These are phyloP conservation scores for Apostichopus leukothele DNA, from an alignment of 53 echinoderm and acorn worm species.

Conservation along the genomic window DNA sequence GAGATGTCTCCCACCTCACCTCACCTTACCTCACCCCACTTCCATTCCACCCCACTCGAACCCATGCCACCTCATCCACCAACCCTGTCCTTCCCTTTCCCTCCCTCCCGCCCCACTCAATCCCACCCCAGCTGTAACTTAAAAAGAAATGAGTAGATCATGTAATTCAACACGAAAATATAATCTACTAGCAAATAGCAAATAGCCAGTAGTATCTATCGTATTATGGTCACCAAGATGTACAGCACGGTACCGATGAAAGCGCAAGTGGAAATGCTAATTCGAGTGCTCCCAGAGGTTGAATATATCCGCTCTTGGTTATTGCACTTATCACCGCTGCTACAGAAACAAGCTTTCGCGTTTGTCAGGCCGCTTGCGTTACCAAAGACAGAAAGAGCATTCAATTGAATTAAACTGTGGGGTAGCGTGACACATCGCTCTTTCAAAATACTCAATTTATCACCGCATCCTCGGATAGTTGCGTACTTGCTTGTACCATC, in stretches of 20 bases:
- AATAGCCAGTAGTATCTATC: neutral
- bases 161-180: too few species aligned
- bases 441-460: conserved; percentile 11
- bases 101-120: too few species aligned
- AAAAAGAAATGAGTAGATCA: too few species aligned
- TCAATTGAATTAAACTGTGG: neutral
- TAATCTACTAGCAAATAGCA: too few species aligned
- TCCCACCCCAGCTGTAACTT: too few species aligned
- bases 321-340: conserved; percentile 26
- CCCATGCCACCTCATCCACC: too few species aligned
- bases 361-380: neutral
- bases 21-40: too few species aligned
- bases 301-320: neutral
- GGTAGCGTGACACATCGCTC: conserved; percentile 4
- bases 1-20: too few species aligned
- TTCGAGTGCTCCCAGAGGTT: neutral
- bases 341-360: conserved; percentile 20
- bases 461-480: conserved; percentile 30
- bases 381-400: conserved; percentile 26
- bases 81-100: too few species aligned
- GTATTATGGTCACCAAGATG: neutral
- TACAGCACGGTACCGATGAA: neutral
- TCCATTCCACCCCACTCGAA: too few species aligned
- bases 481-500: neutral
- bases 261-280: neutral